phyloP scores from a whole-genome alignment of 2,888 invertebrate genomes.

The Euspilapteryx auroguttella region DNA sequence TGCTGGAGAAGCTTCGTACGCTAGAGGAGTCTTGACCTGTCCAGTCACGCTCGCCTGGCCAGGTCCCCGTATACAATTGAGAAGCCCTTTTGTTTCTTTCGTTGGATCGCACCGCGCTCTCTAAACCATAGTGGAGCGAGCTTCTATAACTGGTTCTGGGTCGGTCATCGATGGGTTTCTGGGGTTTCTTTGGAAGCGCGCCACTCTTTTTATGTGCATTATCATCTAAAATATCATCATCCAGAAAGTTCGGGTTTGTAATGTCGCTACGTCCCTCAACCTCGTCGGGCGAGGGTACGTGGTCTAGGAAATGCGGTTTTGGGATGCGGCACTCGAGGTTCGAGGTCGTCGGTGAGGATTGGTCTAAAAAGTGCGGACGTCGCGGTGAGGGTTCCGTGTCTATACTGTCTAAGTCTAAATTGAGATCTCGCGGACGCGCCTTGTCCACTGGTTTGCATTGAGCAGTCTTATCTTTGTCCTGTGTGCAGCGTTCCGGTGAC shows the following conservation, averaged over 20 bases:
- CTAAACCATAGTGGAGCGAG: conserved; percentile 44
- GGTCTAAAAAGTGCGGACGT: conserved; percentile 65
- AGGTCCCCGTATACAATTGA: conserved; percentile 46
- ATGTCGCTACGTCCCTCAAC: conserved; percentile 51
- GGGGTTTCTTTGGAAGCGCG: conserved; percentile 36
- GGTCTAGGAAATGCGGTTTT: conserved; percentile 55
- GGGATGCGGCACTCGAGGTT: conserved; percentile 53
- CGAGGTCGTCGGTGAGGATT: conserved; percentile 57
- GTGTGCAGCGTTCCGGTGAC: conserved; percentile 20
- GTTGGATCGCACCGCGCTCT: conserved; percentile 46
- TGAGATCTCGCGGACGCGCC: conserved; percentile 41
- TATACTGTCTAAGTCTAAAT: conserved; percentile 37
- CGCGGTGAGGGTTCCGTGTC: conserved; percentile 36
- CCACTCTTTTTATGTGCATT: conserved; percentile 40
- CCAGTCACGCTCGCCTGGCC: conserved; percentile 55
- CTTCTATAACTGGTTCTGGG: conserved; percentile 42
- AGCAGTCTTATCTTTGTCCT: conserved; percentile 2
- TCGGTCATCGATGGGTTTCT: conserved; percentile 34
- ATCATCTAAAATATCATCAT: conserved; percentile 43
- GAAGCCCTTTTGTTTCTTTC: conserved; percentile 51
- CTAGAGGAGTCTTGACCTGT: conserved; percentile 47
- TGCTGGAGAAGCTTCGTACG: conserved; percentile 54
- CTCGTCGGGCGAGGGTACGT: conserved; percentile 54
- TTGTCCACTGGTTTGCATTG: conserved; percentile 30
- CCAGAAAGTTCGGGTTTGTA: conserved; percentile 49